Evolutionary conservation across 2,113 vertebrate genomes (phyloP).

Genomic region (Holacanthus passer): DNA sequence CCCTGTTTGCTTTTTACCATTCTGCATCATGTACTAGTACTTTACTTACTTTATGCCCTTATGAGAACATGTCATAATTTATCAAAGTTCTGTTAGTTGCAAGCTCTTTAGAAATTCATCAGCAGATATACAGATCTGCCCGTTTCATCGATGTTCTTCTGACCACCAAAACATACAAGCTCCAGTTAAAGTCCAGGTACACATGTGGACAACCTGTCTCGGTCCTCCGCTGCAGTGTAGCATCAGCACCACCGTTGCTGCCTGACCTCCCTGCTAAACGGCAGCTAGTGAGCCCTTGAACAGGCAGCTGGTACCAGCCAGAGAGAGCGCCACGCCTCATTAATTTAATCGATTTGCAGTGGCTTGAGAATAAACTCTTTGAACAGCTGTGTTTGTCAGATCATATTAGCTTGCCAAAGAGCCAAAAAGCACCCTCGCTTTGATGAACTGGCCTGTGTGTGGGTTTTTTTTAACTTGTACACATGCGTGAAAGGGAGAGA

Average conservation of each 20-base stretch:
- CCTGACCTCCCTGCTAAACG: conserved; percentile 76
- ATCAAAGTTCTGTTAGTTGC: background rate
- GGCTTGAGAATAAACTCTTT: conserved; percentile 82
- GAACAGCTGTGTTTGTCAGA: conserved; percentile 85
- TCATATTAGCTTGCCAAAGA: conserved; percentile 76
- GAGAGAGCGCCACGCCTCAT: conserved; percentile 79
- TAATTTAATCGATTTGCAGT: conserved; percentile 84
- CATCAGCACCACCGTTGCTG: conserved; percentile 39
- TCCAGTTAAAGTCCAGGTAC: background rate
- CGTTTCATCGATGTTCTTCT: background rate
- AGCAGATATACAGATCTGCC: background rate
- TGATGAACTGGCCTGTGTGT: conserved; percentile 45
- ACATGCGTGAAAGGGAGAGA: conserved; percentile 4
- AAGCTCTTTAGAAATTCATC: background rate
- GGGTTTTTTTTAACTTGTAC: conserved; percentile 6
- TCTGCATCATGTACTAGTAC: background rate
- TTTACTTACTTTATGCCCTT: background rate
- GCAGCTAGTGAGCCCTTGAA: conserved; percentile 75
- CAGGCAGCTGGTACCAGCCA: conserved; percentile 77
- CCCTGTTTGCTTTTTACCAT: background rate
- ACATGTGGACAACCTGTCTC: background rate
- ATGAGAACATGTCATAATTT: background rate
- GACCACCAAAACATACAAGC: background rate
- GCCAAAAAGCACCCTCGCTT: conserved; percentile 66
- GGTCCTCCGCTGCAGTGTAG: conserved; percentile 10